Percentiles rank a stretch among this genome's conserved stretches.
Conservation (phyloP, 2,113 vertebrate species). For the Corvus cornix region DNA sequence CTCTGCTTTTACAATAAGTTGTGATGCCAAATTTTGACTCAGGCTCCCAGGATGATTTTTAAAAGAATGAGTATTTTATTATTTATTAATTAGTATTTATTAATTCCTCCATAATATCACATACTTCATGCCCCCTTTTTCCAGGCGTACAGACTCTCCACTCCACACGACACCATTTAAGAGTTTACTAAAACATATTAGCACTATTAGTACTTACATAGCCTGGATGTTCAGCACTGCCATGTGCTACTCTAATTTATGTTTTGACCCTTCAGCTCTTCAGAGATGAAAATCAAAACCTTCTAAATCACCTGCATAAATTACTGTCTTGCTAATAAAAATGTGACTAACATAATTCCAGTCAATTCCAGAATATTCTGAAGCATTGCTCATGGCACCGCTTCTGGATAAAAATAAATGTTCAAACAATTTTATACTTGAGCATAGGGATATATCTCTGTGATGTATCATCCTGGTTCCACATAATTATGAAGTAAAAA, state of each 20-base stretch:
- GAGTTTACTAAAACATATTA: not conserved
- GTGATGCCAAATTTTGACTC: not conserved
- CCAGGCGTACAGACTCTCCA: not conserved
- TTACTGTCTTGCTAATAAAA: not conserved
- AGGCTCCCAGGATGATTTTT: not conserved
- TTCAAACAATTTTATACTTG: slow-evolving; percentile 21
- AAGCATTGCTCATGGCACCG: not conserved
- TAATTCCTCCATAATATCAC: not conserved
- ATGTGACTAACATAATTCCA: slow-evolving; percentile 20
- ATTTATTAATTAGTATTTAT: not conserved
- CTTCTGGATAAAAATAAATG: slow-evolving; percentile 35
- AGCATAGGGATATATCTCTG: not conserved
- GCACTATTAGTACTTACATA: not conserved
- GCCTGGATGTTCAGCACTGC: not conserved
- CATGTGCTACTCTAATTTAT: not conserved
- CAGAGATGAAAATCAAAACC: slow-evolving; percentile 15
- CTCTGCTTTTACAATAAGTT: not conserved
- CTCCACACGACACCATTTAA: not conserved
- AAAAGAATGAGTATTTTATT: not conserved
- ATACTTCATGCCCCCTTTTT: not conserved
- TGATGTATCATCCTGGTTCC: slow-evolving; percentile 6
- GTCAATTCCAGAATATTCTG: not conserved
- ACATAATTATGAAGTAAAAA: slow-evolving; percentile 3
- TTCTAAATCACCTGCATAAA: slow-evolving; percentile 3
- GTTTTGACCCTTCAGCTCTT: slow-evolving; percentile 18